A percentile compares a stretch with the other conserved stretches of the same genome.
phyloP scores from a whole-genome alignment of 2,888 invertebrate genomes.

The Stomorhina lunata region DNA sequence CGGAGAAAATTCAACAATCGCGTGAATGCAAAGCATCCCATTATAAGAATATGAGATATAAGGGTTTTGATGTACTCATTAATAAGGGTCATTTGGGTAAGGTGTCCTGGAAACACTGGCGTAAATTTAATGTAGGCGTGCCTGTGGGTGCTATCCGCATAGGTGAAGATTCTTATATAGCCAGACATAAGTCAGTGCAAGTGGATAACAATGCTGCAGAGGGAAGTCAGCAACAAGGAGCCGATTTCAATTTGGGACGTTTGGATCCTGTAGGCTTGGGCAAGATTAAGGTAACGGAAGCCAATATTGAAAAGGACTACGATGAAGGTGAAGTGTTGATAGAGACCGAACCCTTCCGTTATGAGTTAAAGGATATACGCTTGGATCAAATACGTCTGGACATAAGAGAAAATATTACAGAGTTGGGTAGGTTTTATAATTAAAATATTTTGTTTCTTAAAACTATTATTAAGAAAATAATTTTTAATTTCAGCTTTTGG shows the following conservation, averaged over 20 bases:
- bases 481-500: conserved; percentile 72
- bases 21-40: conserved; percentile 85
- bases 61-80: conserved; percentile 86
- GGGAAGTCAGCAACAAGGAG: conserved; percentile 73
- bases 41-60: conserved; percentile 82
- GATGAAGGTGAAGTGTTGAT: conserved; percentile 88
- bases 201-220: conserved; percentile 55
- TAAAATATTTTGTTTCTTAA: conserved; percentile 56
- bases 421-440: conserved; percentile 80
- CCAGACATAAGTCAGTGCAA: conserved; percentile 76
- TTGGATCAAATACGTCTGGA: conserved; percentile 82
- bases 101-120: conserved; percentile 88
- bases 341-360: conserved; percentile 89
- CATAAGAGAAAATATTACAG: conserved; percentile 81
- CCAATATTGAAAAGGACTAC: conserved; percentile 81
- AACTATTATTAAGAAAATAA: background rate
- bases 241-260: conserved; percentile 83
- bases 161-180: conserved; percentile 80
- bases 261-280: conserved; percentile 86
- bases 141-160: conserved; percentile 85
- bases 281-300: conserved; percentile 85
- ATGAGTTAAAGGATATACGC: conserved; percentile 86
- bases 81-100: conserved; percentile 89
- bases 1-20: conserved; percentile 80
- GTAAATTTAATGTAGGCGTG: conserved; percentile 83